A percentile compares a stretch with the other conserved stretches of the same genome.
Evolutionary conservation across 2,888 invertebrate genomes (phyloP).

Genomic region (Cantharis lateralis): DNA sequence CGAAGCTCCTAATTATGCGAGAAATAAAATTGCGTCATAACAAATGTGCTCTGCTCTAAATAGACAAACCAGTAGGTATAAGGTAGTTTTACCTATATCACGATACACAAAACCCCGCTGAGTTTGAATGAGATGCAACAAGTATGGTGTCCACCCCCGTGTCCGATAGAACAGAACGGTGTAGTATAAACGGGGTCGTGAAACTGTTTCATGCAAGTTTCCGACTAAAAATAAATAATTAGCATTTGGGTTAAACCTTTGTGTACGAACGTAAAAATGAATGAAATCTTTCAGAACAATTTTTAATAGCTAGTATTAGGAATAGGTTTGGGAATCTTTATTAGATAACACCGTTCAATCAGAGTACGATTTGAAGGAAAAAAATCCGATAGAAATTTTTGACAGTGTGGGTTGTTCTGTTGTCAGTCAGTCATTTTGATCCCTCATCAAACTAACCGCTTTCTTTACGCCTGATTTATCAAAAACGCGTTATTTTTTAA

Average conservation of each 20-base stretch:
- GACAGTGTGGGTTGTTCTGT: conserved; percentile 44
- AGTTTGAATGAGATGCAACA: conserved; percentile 33
- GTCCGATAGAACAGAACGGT: conserved; percentile 26
- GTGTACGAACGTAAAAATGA: background rate
- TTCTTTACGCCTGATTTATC: conserved; percentile 47
- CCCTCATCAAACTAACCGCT: conserved; percentile 45
- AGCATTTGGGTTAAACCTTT: background rate
- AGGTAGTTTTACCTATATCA: conserved; percentile 31
- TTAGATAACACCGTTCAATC: conserved; percentile 12
- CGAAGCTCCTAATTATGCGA: background rate
- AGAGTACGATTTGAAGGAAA: conserved; percentile 19
- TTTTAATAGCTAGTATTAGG: background rate
- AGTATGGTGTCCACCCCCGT: conserved; percentile 33
- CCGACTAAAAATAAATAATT: background rate
- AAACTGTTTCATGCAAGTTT: background rate
- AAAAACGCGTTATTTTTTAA: conserved; percentile 29
- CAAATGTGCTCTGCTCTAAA: background rate
- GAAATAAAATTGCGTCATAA: background rate
- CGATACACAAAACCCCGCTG: conserved; percentile 29
- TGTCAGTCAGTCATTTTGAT: conserved; percentile 48
- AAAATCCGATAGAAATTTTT: conserved; percentile 40
- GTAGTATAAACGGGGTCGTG: conserved; percentile 8
- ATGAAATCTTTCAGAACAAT: background rate
- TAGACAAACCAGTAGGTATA: conserved; percentile 20
- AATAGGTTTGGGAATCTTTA: background rate